Evolutionary conservation across 2,888 invertebrate genomes (phyloP), one percentile per base, ranked within the genome.

Genomic region (Mythimna impura): DNA sequence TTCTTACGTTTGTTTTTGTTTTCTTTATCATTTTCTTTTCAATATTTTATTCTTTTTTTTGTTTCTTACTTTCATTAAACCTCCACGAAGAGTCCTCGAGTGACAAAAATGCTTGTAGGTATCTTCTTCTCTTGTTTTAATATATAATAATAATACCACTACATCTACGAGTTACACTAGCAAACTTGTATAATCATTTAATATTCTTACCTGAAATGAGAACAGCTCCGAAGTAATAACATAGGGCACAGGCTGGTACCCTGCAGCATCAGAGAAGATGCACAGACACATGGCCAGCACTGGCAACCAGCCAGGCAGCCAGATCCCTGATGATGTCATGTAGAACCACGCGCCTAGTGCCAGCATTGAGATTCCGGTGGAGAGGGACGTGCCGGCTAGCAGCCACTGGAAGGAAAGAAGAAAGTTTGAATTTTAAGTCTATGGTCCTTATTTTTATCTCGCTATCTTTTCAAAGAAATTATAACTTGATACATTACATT

Each of bases 181-280:
- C 6, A 47, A 47, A 14, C 17, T 17, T 47, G 14, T 47, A 47
- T 17, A 17, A 47, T 20, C 7, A 20, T 6, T 7, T 5, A 47
- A 47, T 5, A 22, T 40, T 78, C 88, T 91, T 79, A 96, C 96
- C 88, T 95, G 95, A 76, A 96, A 96, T 0, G 92, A 90, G 81
- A 96, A 96, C 71, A 96, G 89, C 83, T 96, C 96, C 0, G 95
- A 95, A 9, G 95, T 95, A 25, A 96, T 96, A 66, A 96, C 95
- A 66, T 96, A 96, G 0, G 96, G 96, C 34, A 96, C 95, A 0
- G 96, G 96, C 73, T 95, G 95, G 83, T 94, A 95, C 4, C 96
- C 96, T 2, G 96, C 95, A 0, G 96, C 96, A 55, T 94, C 94
- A 0, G 94, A 89, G 85, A 96, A 96, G 85, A 96, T 96, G 83